Percentiles rank a stretch among this genome's conserved stretches.
These are phyloP conservation scores for Chionodraco myersi DNA, from an alignment of 2,113 vertebrate species.

Conservation along the genomic window DNA sequence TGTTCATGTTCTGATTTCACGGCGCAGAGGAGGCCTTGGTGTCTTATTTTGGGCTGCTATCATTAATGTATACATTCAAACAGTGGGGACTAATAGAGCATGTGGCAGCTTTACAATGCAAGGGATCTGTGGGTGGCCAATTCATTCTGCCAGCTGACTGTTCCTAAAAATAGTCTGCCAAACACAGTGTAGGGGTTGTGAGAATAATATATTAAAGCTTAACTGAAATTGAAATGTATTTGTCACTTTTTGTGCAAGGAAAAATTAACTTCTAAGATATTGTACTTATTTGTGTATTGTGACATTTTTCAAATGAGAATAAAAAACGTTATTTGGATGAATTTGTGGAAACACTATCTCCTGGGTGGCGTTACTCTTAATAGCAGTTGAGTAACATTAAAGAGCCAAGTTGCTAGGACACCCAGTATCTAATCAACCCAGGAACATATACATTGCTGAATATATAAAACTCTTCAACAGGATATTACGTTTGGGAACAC, in stretches of 20 bases:
- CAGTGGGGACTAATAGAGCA: constrained; percentile 79
- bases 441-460: not conserved
- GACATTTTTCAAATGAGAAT: not conserved
- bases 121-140: constrained; percentile 71
- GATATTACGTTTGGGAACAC: too few relatives aligned
- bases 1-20: constrained; percentile 74
- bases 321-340: not conserved
- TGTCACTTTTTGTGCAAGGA: not conserved
- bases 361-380: not conserved
- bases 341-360: not conserved
- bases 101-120: constrained; percentile 79
- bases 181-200: constrained; percentile 53
- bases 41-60: constrained; percentile 66
- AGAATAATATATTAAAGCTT: constrained; percentile 8
- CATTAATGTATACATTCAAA: constrained; percentile 77
- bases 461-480: not conserved
- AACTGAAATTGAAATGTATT: not conserved
- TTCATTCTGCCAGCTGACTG: constrained; percentile 66
- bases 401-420: not conserved
- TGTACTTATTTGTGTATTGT: not conserved
- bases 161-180: constrained; percentile 71
- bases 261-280: not conserved
- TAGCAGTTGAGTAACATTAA: not conserved
- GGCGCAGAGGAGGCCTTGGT: constrained; percentile 57
- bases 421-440: not conserved